A percentile compares a stretch with the other conserved stretches of the same genome.
These are phyloP conservation scores for Pogonognathellus flavescens DNA, from an alignment of 1,140 invertebrate genomes.

Conservation along the genomic window DNA sequence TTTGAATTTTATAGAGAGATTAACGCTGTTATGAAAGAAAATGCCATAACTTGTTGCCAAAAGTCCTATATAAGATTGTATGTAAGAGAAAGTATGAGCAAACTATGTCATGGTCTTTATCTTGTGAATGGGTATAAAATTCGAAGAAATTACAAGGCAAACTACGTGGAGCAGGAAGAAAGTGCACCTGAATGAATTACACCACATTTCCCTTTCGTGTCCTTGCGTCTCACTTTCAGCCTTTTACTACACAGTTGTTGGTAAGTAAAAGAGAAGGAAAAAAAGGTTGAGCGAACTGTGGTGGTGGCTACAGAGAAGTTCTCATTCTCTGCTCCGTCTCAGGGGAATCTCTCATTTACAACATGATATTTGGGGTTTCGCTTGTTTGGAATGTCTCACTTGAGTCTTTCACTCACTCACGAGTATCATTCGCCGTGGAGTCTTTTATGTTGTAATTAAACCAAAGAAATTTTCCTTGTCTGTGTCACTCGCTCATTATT, in stretches of 20 bases:
- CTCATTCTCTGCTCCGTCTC: neutral
- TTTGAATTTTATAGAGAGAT: no score
- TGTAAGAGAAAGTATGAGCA: no score
- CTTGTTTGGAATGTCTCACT: neutral
- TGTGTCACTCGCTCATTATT: neutral
- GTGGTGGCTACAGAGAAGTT: neutral
- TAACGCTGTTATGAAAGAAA: no score
- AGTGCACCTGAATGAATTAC: neutral
- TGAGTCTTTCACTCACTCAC: conserved; percentile 13
- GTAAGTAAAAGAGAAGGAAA: neutral
- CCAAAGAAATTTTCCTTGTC: neutral
- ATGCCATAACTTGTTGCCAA: no score
- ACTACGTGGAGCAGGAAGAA: neutral
- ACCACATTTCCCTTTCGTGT: no score
- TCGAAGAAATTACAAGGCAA: neutral
- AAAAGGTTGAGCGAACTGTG: neutral
- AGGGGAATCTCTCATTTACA: neutral
- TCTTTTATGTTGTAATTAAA: conserved; percentile 7
- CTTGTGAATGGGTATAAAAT: no score
- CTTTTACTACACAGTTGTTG: neutral
- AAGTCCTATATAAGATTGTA: no score
- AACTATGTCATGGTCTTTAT: no score
- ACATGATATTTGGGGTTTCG: neutral
- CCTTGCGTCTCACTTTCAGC: neutral
- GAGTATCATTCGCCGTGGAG: neutral